Evolutionary conservation across 2,113 vertebrate species (phyloP), one percentile per base, ranked within the genome.

Genomic region (Anhinga anhinga): DNA sequence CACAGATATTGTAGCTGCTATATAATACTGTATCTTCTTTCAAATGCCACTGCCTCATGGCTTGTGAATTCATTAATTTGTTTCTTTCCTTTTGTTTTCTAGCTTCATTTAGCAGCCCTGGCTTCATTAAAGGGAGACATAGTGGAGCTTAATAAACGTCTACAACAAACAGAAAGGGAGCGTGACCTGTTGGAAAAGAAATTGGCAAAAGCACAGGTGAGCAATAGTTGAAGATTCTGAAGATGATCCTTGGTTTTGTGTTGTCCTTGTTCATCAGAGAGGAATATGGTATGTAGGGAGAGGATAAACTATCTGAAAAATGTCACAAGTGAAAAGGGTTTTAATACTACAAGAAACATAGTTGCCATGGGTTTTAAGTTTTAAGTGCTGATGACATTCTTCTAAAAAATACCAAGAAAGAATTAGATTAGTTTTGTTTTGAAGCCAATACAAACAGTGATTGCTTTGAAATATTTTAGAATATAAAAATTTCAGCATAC

Each of bases 91-190:
- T 82, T 95, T 96, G 36, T 97, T 47, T 69, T 93, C 11, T 95
- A 99, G 99, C 98, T 99, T 93, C 98, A 99, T 94, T 97, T 98
- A 94, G 98, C 98, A 97, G 98, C 98, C 96, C 98, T 99, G 98
- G 98, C 98, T 86, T 99, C 98, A 9, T 98, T 99, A 96, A 99
- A 99, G 94, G 98, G 98, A 93, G 99, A 99, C 82, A 98, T 99
- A 63, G 98, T 98, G 78, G 99, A 99, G 93, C 98, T 99, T 86
- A 99, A 99, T 95, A 99, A 99, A 92, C 98, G 98, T 55, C 98
- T 99, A 15, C 98, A 99, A 89, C 98, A 99, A 95, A 99, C 98
- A 8, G 99, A 99, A 96, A 97, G 97, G 71, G 99, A 99, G 49
- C 98, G 98, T 47, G 98, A 99, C 86, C 91, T 98, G 34, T 94